Evolutionary conservation across 2,888 invertebrate genomes (phyloP).

Genomic region (Cheilosia soror): DNA sequence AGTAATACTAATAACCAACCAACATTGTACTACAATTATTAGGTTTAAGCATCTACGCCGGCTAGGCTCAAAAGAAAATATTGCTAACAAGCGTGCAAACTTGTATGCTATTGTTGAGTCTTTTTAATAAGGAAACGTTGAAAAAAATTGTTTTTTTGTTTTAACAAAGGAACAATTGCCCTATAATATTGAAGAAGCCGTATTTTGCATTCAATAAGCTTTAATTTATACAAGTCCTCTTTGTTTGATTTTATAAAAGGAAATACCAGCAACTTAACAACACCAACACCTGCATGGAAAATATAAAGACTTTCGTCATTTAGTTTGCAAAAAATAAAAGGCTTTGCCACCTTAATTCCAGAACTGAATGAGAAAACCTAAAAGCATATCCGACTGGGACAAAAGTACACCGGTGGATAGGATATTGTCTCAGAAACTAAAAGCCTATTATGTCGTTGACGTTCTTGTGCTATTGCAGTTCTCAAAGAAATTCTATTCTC

Average conservation of each 20-base stretch:
- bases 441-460: constrained; percentile 47
- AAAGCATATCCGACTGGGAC: constrained; percentile 20
- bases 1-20: no score
- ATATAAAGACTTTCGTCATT: background rate
- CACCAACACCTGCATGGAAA: background rate
- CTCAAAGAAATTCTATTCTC: constrained; percentile 40
- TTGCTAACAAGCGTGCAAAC: no score
- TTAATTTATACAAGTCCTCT: background rate
- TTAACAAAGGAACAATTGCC: background rate
- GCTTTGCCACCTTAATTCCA: background rate
- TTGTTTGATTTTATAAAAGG: background rate
- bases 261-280: background rate
- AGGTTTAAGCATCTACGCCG: no score
- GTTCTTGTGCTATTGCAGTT: constrained; percentile 30
- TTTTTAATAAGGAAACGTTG: no score
- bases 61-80: no score
- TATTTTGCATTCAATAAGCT: background rate
- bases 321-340: background rate
- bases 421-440: constrained; percentile 46
- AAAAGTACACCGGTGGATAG: constrained; percentile 4
- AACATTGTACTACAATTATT: no score
- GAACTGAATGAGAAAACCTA: background rate
- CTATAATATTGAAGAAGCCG: background rate
- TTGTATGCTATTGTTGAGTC: no score
- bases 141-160: background rate